These are phyloP conservation scores for Arenaria interpres DNA, from an alignment of 2,113 vertebrate species.

Conservation along the genomic window DNA sequence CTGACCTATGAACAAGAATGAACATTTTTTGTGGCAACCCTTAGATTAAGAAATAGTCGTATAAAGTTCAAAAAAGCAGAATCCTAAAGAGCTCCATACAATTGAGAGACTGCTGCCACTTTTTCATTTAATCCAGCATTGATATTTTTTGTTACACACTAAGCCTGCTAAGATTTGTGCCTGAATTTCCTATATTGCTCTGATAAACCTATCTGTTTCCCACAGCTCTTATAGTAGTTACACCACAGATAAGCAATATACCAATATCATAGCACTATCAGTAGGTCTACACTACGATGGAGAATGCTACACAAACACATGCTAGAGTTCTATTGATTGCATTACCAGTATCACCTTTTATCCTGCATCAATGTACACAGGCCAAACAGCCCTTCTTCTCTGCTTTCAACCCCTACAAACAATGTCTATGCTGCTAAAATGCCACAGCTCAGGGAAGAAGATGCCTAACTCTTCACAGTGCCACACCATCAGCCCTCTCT, in stretches of 20 bases:
- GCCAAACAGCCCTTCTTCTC: background rate
- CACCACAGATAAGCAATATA: background rate
- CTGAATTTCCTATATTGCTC: background rate
- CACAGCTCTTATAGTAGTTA: background rate
- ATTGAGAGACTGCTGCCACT: background rate
- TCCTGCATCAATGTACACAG: background rate
- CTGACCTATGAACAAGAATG: background rate
- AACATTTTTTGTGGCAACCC: background rate
- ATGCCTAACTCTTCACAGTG: background rate
- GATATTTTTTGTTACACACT: background rate
- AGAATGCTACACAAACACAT: background rate
- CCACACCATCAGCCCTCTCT: background rate
- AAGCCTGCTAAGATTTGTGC: background rate
- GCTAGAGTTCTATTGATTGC: background rate
- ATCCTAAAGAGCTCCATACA: background rate
- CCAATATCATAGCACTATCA: background rate
- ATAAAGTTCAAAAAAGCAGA: background rate
- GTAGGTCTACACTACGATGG: too few relatives aligned
- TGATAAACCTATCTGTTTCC: background rate
- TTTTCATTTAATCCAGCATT: background rate
- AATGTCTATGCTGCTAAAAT: background rate
- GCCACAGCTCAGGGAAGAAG: background rate
- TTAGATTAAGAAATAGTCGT: background rate
- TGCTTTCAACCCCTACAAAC: background rate
- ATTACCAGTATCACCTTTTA: background rate